A percentile compares a stretch with the other conserved stretches of the same genome.
phyloP scores from a whole-genome alignment of 2,888 invertebrate genomes.

The Ethmia dodecea region DNA sequence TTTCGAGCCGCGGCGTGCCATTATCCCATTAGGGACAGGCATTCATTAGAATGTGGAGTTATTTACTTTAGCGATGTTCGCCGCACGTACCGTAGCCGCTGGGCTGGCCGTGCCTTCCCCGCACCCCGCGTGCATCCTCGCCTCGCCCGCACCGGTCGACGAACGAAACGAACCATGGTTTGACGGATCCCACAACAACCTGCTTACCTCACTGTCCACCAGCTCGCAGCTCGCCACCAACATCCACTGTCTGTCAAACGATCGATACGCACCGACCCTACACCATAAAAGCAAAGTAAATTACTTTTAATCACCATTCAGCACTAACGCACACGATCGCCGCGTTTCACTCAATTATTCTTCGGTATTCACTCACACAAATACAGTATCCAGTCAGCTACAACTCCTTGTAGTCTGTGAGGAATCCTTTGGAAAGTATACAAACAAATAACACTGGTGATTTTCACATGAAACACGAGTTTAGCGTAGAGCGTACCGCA shows the following conservation, averaged over 20 bases:
- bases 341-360: constrained; percentile 52
- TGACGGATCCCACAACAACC: constrained; percentile 18
- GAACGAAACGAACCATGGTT: constrained; percentile 23
- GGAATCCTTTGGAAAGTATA: constrained; percentile 59
- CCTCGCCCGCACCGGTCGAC: constrained; percentile 21
- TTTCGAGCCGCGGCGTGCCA: constrained; percentile 58
- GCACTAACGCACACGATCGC: constrained; percentile 63
- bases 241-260: constrained; percentile 67
- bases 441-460: constrained; percentile 70
- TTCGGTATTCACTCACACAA: constrained; percentile 46
- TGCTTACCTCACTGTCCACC: constrained; percentile 48
- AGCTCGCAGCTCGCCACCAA: constrained; percentile 43
- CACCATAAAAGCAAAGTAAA: constrained; percentile 71
- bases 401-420: constrained; percentile 45
- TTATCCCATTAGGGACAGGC: constrained; percentile 71
- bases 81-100: constrained; percentile 20
- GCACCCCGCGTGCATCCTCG: constrained; percentile 17
- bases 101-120: constrained; percentile 9
- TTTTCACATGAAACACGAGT: constrained; percentile 53
- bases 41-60: constrained; percentile 66
- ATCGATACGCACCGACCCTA: constrained; percentile 62
- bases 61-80: constrained; percentile 46
- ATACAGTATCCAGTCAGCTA: constrained; percentile 49
- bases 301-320: constrained; percentile 74
- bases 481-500: constrained; percentile 53